Conservation (phyloP, 2,113 vertebrate species). For the Salvelinus sp. region DNA sequence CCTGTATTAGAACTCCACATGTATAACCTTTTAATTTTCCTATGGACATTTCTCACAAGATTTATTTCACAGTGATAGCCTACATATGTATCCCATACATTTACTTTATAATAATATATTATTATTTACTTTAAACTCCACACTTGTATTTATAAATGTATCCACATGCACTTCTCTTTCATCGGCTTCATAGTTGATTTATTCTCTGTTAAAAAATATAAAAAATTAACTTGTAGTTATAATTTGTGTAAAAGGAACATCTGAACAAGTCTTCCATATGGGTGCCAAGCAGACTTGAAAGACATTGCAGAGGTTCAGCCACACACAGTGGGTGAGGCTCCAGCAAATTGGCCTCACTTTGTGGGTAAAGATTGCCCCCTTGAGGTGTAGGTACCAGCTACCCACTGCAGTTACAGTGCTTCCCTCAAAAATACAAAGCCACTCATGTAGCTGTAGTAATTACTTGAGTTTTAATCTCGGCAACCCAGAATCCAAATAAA, state of each 20-base stretch:
- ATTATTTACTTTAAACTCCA: background rate
- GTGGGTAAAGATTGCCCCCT: conserved; percentile 67
- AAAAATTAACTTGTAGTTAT: background rate
- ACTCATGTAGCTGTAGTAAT: no score
- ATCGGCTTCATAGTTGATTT: background rate
- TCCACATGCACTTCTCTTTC: background rate
- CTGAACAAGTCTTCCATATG: background rate
- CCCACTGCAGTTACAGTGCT: conserved; percentile 41
- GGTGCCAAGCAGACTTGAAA: conserved; percentile 19
- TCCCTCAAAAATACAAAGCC: background rate
- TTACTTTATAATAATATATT: no score
- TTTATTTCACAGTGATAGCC: background rate
- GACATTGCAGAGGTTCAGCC: background rate
- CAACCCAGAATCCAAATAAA: no score
- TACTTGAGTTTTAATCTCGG: no score
- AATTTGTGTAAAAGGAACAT: background rate
- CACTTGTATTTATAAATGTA: background rate
- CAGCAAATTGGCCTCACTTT: conserved; percentile 18
- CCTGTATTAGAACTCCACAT: background rate
- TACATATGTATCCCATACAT: background rate
- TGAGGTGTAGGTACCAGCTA: conserved; percentile 39
- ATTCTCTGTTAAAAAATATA: background rate
- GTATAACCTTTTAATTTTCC: background rate
- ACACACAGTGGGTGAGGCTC: conserved; percentile 36
- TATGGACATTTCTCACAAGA: background rate